Conservation (phyloP, 2,888 invertebrate genomes). For the Clostera curtula region DNA sequence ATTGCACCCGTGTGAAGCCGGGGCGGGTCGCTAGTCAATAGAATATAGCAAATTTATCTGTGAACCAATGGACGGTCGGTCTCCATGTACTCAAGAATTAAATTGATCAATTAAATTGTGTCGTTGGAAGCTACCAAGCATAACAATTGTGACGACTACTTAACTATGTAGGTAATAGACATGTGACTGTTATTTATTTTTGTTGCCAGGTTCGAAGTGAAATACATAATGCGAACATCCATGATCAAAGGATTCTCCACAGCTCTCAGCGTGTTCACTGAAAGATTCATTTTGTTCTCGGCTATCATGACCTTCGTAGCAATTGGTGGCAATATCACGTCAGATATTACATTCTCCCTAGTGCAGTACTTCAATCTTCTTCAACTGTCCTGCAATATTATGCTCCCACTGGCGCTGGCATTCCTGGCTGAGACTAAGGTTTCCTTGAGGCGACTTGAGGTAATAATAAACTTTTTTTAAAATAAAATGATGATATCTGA, state of each 20-base stretch:
- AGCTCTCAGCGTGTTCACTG: constrained; percentile 85
- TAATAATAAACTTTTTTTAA: constrained; percentile 24
- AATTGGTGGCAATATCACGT: constrained; percentile 74
- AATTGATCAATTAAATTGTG: too few species aligned
- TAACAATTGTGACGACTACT: too few species aligned
- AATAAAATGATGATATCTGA: too few species aligned
- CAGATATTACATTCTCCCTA: constrained; percentile 83
- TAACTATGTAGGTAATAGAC: not conserved
- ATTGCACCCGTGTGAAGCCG: too few species aligned
- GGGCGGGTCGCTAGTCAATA: too few species aligned
- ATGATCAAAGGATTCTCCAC: constrained; percentile 79
- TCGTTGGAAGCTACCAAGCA: too few species aligned
- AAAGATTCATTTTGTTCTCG: constrained; percentile 86
- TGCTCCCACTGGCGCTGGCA: constrained; percentile 77
- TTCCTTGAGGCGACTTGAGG: constrained; percentile 78
- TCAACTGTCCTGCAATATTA: constrained; percentile 79
- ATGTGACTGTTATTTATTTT: constrained; percentile 3
- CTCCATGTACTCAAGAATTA: too few species aligned
- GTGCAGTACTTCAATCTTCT: constrained; percentile 86
- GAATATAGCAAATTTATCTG: too few species aligned
- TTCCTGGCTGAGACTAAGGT: constrained; percentile 78
- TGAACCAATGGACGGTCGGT: too few species aligned
- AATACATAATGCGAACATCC: constrained; percentile 77
- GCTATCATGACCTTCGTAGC: constrained; percentile 85
- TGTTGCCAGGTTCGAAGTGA: constrained; percentile 78